These are phyloP conservation scores for Orthosia gothica DNA, from an alignment of 2,888 invertebrate species.

Conservation along the genomic window DNA sequence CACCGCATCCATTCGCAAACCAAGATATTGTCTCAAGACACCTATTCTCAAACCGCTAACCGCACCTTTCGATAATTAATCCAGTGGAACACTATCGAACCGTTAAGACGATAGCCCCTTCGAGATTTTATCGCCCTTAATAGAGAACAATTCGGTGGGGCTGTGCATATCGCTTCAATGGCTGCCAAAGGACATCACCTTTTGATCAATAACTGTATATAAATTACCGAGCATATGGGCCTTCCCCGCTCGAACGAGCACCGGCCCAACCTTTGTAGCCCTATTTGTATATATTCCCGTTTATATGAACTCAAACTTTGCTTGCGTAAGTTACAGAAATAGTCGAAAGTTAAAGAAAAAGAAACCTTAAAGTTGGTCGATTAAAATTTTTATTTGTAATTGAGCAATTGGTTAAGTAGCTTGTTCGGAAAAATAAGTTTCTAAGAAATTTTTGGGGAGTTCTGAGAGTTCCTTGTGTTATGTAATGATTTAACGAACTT, in stretches of 20 bases:
- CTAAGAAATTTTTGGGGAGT: neutral
- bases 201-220: slow-evolving; percentile 92
- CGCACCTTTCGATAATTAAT: slow-evolving; percentile 76
- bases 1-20: slow-evolving; percentile 4
- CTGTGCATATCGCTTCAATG: slow-evolving; percentile 85
- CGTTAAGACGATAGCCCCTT: slow-evolving; percentile 78
- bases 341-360: slow-evolving; percentile 38
- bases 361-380: slow-evolving; percentile 38
- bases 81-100: slow-evolving; percentile 78
- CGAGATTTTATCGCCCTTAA: slow-evolving; percentile 89
- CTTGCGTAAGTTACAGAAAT: slow-evolving; percentile 45
- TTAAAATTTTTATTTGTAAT: slow-evolving; percentile 29
- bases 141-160: slow-evolving; percentile 86
- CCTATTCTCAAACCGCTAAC: slow-evolving; percentile 69
- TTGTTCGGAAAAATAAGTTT: slow-evolving; percentile 6
- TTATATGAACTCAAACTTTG: slow-evolving; percentile 71
- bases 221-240: slow-evolving; percentile 90
- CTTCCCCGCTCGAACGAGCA: slow-evolving; percentile 87
- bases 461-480: slow-evolving; percentile 2
- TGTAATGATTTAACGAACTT: slow-evolving; percentile 23
- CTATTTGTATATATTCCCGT: slow-evolving; percentile 55
- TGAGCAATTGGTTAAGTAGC: slow-evolving; percentile 23
- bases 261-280: slow-evolving; percentile 84
- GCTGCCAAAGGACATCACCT: slow-evolving; percentile 88
- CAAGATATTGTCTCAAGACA: slow-evolving; percentile 29